Base-by-base conservation (phyloP, 2,888 invertebrate species). In the Drosophila macrospina region DNA sequence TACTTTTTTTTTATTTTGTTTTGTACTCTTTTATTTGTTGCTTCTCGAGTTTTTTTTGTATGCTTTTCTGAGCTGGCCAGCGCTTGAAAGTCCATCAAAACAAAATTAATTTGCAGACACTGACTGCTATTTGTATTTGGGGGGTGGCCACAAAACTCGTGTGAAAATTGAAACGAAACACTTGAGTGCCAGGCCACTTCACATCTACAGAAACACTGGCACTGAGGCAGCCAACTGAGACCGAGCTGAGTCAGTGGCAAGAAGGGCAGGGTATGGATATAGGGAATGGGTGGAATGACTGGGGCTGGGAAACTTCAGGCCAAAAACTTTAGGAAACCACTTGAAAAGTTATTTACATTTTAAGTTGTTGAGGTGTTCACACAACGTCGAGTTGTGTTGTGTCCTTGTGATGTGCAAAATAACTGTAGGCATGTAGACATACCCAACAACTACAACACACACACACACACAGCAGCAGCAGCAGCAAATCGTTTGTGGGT, bases 311-410 rank as follows among this genome's bases (percentile, higher is more conserved):
- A 78, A 83, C 75, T 83, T 83, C 69, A 67, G 85, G 74, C 76
- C 81, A 73, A 88, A 88, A 85, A 85, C 81, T 85, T 85, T 88
- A 63, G 68, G 85, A 85, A 85, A 85, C 88, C 87, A 88, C 87
- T 85, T 85, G 84, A 85, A 85, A 85, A 85, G 84, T 85, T 85
- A 85, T 85, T 85, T 88, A 85, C 84, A 85, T 85, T 85, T 85
- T 85, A 85, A 88, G 84, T 85, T 85, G 84, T 88, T 85, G 88
- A 88, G 88, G 89, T 75, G 78, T 85, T 85, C 84, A 88, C 88
- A 85, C 87, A 84, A 69, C 83, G 77, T 88, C 86, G 83, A 79
- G 84, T 86, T 74, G 83, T 78, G 84, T 83, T 88, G 86, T 86
- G 86, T 82, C 86, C 80, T 80, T 83, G 83, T 84, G 88, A 86